Evolutionary conservation across 1,140 invertebrate genomes (phyloP).

Genomic region (Theocolax elegans): DNA sequence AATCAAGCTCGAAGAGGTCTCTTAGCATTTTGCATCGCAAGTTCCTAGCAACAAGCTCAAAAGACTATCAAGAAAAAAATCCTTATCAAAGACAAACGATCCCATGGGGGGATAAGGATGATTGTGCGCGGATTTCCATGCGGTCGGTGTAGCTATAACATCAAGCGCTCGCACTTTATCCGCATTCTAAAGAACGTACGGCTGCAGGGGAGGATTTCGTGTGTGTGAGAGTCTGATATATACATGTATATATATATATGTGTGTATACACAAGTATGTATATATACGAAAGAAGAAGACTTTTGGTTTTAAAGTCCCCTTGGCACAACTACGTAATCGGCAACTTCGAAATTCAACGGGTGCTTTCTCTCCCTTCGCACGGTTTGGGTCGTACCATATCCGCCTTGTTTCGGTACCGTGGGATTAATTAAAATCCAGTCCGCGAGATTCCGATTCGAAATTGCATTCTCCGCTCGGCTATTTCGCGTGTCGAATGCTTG

Average conservation of each 20-base stretch:
- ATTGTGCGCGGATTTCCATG: constrained; percentile 3
- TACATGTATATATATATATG: too few species aligned
- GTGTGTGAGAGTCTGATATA: too few species aligned
- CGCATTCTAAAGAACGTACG: constrained; percentile 5
- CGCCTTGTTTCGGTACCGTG: not conserved
- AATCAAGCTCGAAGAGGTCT: not conserved
- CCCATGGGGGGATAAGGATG: constrained; percentile 27
- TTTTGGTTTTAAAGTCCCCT: not conserved
- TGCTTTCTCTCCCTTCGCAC: too few species aligned
- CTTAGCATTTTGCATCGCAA: not conserved
- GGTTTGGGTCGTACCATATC: not conserved
- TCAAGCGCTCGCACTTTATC: not conserved
- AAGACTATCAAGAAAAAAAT: constrained; percentile 30
- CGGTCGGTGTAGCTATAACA: too few species aligned
- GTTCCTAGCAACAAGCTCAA: not conserved
- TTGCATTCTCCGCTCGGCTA: not conserved
- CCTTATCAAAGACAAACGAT: constrained; percentile 49
- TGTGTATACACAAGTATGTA: too few species aligned
- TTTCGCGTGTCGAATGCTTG: not conserved
- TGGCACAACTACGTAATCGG: not conserved
- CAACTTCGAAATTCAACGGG: constrained; percentile 2
- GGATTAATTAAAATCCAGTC: constrained; percentile 20
- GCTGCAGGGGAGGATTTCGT: too few species aligned
- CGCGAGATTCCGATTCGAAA: constrained; percentile 16
- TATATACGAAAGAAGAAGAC: too few species aligned